Evolutionary conservation across 2,888 invertebrate genomes (phyloP).

Genomic region (Galerucella nymphaeae): DNA sequence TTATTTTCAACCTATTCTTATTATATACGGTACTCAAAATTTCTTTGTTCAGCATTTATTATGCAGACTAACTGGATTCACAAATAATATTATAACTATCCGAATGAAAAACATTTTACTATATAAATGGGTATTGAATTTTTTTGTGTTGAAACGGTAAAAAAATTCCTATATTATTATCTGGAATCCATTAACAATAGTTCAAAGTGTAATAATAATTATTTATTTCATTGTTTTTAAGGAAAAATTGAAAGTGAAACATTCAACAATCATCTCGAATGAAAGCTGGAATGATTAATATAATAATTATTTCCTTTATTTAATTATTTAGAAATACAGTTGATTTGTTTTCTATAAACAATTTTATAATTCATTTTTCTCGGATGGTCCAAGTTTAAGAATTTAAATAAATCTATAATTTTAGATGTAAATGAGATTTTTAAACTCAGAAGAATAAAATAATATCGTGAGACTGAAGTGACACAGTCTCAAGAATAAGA

Average conservation of each 20-base stretch:
- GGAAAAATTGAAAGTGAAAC: background rate
- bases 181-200: too few species aligned
- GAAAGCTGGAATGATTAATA: background rate
- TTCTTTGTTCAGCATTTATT: conserved; percentile 7
- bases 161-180: too few species aligned
- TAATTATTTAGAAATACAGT: background rate
- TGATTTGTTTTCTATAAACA: background rate
- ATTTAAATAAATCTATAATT: background rate
- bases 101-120: too few species aligned
- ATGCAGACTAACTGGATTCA: background rate
- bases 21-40: conserved; percentile 2
- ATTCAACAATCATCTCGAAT: background rate
- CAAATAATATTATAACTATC: too few species aligned
- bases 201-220: too few species aligned
- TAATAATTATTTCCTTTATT: background rate
- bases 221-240: background rate
- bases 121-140: too few species aligned
- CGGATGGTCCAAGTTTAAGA: too few species aligned
- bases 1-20: conserved; percentile 6
- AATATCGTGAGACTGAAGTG: background rate
- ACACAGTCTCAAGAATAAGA: too few species aligned
- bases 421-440: background rate
- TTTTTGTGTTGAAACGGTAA: too few species aligned
- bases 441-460: background rate
- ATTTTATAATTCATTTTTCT: too few species aligned